Evolutionary conservation across 2,797 vertebrate genomes (phyloP), one percentile per base, ranked within the genome.

Genomic region (Poecilia gillii): DNA sequence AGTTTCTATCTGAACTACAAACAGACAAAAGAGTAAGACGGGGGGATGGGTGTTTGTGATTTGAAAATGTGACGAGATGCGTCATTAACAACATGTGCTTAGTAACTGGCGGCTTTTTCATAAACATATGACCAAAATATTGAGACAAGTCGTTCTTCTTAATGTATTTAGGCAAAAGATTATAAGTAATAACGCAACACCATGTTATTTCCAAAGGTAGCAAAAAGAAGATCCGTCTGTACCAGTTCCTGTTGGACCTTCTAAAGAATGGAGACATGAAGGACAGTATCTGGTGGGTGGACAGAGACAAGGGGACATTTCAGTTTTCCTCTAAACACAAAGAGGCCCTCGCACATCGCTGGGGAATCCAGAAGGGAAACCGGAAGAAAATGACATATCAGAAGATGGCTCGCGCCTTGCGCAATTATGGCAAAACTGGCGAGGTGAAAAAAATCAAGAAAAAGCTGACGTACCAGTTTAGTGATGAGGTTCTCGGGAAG

Each of bases 301-400:
- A 99, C 95, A 97, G 97, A 93, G 98, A 99, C 90, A 99, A 99
- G 86, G 99, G 99, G 85, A 97, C 97, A 81, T 99, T 99, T 94
- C 98, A 99, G 95, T 99, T 99, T 95, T 99, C 99, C 12, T 99
- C 99, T 88, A 99, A 99, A 94, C 98, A 99, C 96, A 99, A 99
- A 95, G 99, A 99, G 90, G 97, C 95, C 4, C 87, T 99, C 39
- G 99, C 99, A 0, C 95, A 99, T 82, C 98, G 98, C 90, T 99
- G 99, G 99, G 99, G 99, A 79, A 94, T 98, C 90, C 98, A 99
- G 94, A 99, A 99, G 85, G 99, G 99, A 86, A 99, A 99, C 89
- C 98, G 99, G 85, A 99, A 99, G 94, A 99, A 99, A 94, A 99
- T 99, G 99, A 99, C 99, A 87, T 99, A 99, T 88, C 99, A 99